Conservation (phyloP, 2,888 invertebrate species). For the Tinea trinotella region DNA sequence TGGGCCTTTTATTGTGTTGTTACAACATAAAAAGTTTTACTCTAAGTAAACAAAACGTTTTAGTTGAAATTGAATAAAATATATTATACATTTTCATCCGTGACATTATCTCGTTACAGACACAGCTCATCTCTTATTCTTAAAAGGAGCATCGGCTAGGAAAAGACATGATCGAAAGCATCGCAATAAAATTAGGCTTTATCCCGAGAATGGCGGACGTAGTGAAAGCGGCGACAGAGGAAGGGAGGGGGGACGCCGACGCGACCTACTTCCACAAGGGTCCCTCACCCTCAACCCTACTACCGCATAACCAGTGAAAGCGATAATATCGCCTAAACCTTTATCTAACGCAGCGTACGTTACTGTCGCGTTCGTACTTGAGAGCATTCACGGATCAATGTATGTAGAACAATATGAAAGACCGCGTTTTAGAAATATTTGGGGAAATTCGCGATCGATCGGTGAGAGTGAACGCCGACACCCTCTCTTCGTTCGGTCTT, state of each 20-base stretch:
- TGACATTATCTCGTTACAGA: background rate
- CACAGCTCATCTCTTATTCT: background rate
- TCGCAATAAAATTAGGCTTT: slow-evolving; percentile 64
- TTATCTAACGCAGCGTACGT: slow-evolving; percentile 8
- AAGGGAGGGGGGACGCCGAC: slow-evolving; percentile 30
- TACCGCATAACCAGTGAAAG: slow-evolving; percentile 28
- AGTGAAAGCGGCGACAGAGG: slow-evolving; percentile 52
- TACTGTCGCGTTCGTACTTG: background rate
- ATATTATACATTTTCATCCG: background rate
- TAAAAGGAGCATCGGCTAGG: slow-evolving; percentile 6
- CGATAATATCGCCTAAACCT: slow-evolving; percentile 16
- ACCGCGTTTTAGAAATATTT: background rate
- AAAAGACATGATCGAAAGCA: slow-evolving; percentile 50
- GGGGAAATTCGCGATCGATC: slow-evolving; percentile 42
- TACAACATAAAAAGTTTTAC: too few species aligned
- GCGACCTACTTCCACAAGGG: slow-evolving; percentile 53
- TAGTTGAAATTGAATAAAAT: background rate
- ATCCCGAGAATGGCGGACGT: slow-evolving; percentile 44
- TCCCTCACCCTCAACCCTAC: slow-evolving; percentile 37
- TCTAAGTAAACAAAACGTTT: background rate
- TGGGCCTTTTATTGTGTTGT: too few species aligned
- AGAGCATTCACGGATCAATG: slow-evolving; percentile 35
- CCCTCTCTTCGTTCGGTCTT: slow-evolving; percentile 28
- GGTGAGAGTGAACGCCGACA: slow-evolving; percentile 35
- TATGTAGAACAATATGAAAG: slow-evolving; percentile 23